These are phyloP conservation scores for Leptatherina wallacei DNA, from an alignment of 2,797 vertebrate species.

Conservation along the genomic window DNA sequence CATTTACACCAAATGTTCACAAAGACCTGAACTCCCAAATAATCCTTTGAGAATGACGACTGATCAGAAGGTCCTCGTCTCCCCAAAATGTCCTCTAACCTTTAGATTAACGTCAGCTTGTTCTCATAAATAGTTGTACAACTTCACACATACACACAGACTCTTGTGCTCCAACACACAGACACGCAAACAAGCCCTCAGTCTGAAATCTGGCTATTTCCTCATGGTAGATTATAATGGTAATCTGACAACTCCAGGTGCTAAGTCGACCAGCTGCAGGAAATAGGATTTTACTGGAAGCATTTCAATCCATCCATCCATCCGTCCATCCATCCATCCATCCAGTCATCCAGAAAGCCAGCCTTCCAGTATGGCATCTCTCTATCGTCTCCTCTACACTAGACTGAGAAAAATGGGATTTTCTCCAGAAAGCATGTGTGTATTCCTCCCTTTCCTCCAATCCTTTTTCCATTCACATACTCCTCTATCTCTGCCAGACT, in stretches of 20 bases:
- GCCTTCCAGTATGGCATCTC: conserved; percentile 26
- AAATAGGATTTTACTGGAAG: conserved; percentile 68
- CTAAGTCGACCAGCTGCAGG: conserved; percentile 59
- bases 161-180: conserved; percentile 2
- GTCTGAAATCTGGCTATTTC: conserved; percentile 58
- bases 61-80: neutral
- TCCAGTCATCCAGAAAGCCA: conserved; percentile 13
- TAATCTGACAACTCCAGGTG: conserved; percentile 69
- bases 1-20: neutral
- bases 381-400: conserved; percentile 39
- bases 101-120: neutral
- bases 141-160: conserved; percentile 3
- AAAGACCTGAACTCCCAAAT: neutral
- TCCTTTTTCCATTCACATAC: conserved; percentile 59
- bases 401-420: conserved; percentile 61
- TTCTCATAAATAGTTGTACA: neutral
- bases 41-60: neutral
- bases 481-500: conserved; percentile 67
- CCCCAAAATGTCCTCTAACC: neutral
- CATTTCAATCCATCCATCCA: conserved; percentile 42
- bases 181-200: conserved; percentile 14
- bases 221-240: conserved; percentile 67
- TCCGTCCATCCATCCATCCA: conserved; percentile 24
- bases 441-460: conserved; percentile 51
- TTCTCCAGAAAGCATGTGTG: conserved; percentile 51